These are phyloP conservation scores for Malurus splendens DNA, from an alignment of 2,797 vertebrate species.

Conservation along the genomic window DNA sequence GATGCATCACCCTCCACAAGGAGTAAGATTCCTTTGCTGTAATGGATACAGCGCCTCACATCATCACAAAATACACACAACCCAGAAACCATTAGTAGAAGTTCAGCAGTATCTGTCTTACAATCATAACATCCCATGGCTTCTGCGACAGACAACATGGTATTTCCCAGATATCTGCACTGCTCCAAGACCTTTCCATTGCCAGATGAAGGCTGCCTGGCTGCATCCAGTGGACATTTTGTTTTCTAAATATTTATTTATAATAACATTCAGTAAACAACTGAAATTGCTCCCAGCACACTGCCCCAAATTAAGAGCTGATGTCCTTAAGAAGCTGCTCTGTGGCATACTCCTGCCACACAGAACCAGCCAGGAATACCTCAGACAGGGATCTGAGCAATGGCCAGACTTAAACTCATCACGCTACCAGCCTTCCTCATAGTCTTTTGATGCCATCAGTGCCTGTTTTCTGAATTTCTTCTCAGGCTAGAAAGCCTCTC, in stretches of 20 bases:
- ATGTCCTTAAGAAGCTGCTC: neutral
- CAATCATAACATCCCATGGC: neutral
- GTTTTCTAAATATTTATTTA: constrained; percentile 14
- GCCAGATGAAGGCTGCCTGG: neutral
- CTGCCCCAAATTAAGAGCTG: neutral
- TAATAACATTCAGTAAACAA: constrained; percentile 14
- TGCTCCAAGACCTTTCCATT: neutral
- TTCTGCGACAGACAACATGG: neutral
- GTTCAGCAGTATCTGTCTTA: constrained; percentile 8
- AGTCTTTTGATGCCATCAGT: neutral
- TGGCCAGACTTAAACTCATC: neutral
- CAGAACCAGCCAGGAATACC: neutral
- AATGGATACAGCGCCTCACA: neutral
- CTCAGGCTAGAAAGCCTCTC: neutral
- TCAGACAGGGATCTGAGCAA: neutral
- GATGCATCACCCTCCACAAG: neutral
- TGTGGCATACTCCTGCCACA: neutral
- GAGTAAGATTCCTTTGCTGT: neutral
- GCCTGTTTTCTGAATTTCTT: neutral
- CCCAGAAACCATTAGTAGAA: constrained; percentile 30
- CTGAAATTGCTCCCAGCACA: neutral
- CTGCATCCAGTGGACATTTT: neutral
- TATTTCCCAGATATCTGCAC: neutral
- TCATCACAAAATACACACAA: constrained; percentile 22
- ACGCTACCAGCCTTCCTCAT: neutral